These are phyloP conservation scores for Planiliza haematocheilus DNA, from an alignment of 2,113 vertebrate species.

Conservation along the genomic window DNA sequence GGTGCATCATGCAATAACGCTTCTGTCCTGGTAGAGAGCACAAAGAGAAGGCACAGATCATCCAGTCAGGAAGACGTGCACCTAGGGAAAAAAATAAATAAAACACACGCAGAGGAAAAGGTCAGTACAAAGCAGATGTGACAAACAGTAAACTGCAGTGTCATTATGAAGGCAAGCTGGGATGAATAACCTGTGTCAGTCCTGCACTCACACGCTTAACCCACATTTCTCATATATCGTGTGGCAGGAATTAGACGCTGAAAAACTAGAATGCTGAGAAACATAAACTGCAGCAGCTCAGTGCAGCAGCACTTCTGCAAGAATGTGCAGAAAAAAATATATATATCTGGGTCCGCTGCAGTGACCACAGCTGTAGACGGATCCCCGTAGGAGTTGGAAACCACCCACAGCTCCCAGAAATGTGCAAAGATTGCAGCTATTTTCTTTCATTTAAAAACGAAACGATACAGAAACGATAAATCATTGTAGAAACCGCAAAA, in stretches of 20 bases:
- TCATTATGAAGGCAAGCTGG: neutral
- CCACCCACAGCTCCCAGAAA: neutral
- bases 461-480: too few species aligned
- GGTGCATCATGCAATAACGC: constrained; percentile 48
- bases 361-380: constrained; percentile 15
- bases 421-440: neutral
- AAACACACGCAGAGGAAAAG: too few species aligned
- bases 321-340: constrained; percentile 24
- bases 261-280: neutral
- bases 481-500: neutral
- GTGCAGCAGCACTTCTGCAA: constrained; percentile 30
- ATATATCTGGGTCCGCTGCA: constrained; percentile 16
- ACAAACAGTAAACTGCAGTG: neutral
- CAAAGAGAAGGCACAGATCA: constrained; percentile 14
- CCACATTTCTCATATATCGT: neutral
- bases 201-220: neutral
- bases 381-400: too few species aligned
- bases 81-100: neutral
- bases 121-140: constrained; percentile 24
- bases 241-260: neutral
- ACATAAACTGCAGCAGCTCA: constrained; percentile 2
- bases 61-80: constrained; percentile 35
- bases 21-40: neutral
- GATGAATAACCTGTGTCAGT: neutral
- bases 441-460: neutral